Conservation (phyloP, 2,113 vertebrate species). For the Tychaedon coryphoeus region DNA sequence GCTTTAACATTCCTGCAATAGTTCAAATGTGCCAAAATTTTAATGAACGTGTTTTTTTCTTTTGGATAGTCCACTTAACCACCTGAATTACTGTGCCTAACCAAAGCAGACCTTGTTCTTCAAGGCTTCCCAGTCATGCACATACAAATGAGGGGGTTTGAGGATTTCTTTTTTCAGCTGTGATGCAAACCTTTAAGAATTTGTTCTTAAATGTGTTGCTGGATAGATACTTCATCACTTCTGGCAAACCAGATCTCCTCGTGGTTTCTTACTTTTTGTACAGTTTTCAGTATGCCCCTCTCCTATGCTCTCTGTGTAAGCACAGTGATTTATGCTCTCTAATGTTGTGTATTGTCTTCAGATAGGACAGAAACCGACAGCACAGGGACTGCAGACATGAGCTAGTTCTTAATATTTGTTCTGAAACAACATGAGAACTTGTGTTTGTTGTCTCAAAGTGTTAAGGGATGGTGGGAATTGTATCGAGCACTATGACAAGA, state of each 20-base stretch:
- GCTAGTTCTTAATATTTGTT: accelerated
- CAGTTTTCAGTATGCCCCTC: not conserved
- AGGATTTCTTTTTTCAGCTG: not conserved
- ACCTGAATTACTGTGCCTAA: not conserved
- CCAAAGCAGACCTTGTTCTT: not conserved
- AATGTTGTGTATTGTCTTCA: not conserved
- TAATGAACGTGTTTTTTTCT: not conserved
- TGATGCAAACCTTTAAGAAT: not conserved
- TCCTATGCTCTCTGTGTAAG: not conserved
- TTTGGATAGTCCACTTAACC: not conserved
- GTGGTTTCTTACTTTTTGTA: not conserved
- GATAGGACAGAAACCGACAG: not conserved
- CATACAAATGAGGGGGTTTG: not conserved
- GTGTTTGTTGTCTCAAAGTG: not conserved
- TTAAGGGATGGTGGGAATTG: not conserved
- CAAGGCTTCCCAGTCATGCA: not conserved
- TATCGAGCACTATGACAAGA: not conserved
- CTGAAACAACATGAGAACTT: not conserved
- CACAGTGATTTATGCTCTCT: not conserved
- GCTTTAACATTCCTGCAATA: constrained; percentile 8
- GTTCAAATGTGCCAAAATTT: not conserved
- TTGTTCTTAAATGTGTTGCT: not conserved
- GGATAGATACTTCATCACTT: not conserved
- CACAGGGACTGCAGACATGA: not conserved
- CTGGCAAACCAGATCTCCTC: not conserved